phyloP scores from a whole-genome alignment of 2,888 invertebrate species.

The Pegoplata infirma region DNA sequence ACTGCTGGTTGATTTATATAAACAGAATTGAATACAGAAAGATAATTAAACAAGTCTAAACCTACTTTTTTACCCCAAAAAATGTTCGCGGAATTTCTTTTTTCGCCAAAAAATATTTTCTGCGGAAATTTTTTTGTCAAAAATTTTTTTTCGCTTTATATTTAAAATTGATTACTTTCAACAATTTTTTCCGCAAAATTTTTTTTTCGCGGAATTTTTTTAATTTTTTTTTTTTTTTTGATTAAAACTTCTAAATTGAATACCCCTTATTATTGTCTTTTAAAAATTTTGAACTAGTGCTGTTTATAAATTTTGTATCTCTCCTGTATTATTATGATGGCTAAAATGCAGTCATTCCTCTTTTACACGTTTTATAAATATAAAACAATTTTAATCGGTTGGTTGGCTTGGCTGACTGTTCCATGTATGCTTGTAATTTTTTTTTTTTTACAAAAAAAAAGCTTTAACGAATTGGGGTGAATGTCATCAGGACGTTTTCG shows the following conservation, averaged over 20 bases:
- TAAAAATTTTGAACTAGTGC: neutral
- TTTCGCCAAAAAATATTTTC: too few relatives aligned
- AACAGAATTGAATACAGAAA: too few relatives aligned
- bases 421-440: neutral
- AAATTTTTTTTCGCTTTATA: too few relatives aligned
- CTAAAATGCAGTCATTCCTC: slow-evolving; percentile 58
- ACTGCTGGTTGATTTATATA: too few relatives aligned
- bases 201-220: neutral
- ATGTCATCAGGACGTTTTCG: slow-evolving; percentile 73
- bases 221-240: neutral
- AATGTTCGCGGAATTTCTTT: too few relatives aligned
- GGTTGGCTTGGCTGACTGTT: neutral
- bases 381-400: slow-evolving; percentile 4
- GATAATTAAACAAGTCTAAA: too few relatives aligned
- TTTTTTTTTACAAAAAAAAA: slow-evolving; percentile 6
- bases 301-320: slow-evolving; percentile 8
- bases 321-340: slow-evolving; percentile 42
- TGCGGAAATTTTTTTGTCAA: too few relatives aligned
- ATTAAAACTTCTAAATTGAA: too few relatives aligned
- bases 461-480: slow-evolving; percentile 72
- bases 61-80: too few relatives aligned
- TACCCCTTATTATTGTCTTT: too few relatives aligned
- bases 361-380: slow-evolving; percentile 35
- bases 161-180: too few relatives aligned
- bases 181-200: too few relatives aligned